phyloP scores from a whole-genome alignment of 23 tunicate genomes.

The Phallusia fumigata region DNA sequence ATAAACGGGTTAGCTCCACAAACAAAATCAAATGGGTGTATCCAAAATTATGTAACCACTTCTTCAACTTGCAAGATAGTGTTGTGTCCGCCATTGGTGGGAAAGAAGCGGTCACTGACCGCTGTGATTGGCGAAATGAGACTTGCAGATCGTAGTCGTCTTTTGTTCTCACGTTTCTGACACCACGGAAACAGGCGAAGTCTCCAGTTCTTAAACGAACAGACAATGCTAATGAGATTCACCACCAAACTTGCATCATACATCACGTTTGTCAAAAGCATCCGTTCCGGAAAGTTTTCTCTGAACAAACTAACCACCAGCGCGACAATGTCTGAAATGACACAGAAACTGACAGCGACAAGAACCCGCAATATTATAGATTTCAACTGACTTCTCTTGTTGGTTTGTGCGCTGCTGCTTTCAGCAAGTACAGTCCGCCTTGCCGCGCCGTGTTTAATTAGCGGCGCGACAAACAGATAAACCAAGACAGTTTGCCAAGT shows the following conservation, averaged over 20 bases:
- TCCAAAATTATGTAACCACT: too few species aligned
- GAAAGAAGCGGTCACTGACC: too few species aligned
- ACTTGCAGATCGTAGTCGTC: neutral
- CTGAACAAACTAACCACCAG: neutral
- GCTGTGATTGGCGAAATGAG: neutral
- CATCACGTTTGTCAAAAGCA: slow-evolving; percentile 1
- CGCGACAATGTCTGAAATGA: slow-evolving; percentile 8
- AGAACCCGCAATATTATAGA: neutral
- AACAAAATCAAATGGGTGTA: too few species aligned
- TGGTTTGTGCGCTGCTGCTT: neutral
- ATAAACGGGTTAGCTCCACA: too few species aligned
- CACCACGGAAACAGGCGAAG: slow-evolving; percentile 3
- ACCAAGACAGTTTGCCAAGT: neutral
- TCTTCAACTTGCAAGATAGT: too few species aligned
- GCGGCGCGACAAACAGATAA: slow-evolving; percentile 8
- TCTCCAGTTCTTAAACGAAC: slow-evolving; percentile 18
- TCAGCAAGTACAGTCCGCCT: neutral
- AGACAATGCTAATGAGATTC: neutral
- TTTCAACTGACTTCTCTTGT: neutral
- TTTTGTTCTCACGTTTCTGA: neutral
- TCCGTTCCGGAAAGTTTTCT: neutral
- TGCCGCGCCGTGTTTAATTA: neutral
- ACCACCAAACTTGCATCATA: slow-evolving; percentile 19
- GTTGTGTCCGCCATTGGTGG: too few species aligned
- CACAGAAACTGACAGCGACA: neutral